Base-by-base conservation (phyloP, 2,113 vertebrate genomes). In the Anarhynchus alexandrinus region DNA sequence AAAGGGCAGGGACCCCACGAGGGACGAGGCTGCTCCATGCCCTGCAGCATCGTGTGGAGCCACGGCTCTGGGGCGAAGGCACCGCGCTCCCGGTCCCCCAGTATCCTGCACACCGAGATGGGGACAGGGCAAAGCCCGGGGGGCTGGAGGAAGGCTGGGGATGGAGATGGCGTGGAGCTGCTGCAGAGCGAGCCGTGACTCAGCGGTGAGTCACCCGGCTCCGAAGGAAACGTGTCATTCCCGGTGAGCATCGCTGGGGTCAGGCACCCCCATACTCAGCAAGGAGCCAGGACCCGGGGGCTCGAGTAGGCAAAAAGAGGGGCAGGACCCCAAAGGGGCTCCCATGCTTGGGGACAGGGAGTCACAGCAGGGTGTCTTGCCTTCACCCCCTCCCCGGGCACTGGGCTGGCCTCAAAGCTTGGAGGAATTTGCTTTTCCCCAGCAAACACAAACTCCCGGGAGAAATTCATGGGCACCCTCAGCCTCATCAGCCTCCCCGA, bases 41-140 rank as follows among this genome's bases (percentile, higher is more conserved):
- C 40, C 73, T 2, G 0, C 32, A 59, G 82, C 64, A 8, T 15
- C 9, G 0, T 40, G 0, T 0, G 43, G 42, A 34, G 27, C 47
- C 2, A 4, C 2, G 12, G 36, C 7, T 18, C 15, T 3, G 30
- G 72, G 40, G 14, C 0, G 1, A 67, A 43, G 38, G 73, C 36
- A 9, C 19, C 1, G 1, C 0, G 2, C 5, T 59, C 29, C 22
- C 2, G 0, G 9, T 23, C 21, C 54, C 59, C 29, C 6, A 2
- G 34, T 34, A 21, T 12, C 69, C 11, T 32, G 4, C 45, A 15
- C 23, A 6, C 19, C 8, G 1, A 2, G 3, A 27, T 15, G 7
- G 34, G 47, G 38, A 52, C 5, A 20, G 69, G 69, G 74, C 47
- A 12, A 26, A n/a, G 42, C 1, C 10, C 7, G 0, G 2, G 5